phyloP scores from a whole-genome alignment of 2,797 vertebrate species.

The Vespertilio murinus region DNA sequence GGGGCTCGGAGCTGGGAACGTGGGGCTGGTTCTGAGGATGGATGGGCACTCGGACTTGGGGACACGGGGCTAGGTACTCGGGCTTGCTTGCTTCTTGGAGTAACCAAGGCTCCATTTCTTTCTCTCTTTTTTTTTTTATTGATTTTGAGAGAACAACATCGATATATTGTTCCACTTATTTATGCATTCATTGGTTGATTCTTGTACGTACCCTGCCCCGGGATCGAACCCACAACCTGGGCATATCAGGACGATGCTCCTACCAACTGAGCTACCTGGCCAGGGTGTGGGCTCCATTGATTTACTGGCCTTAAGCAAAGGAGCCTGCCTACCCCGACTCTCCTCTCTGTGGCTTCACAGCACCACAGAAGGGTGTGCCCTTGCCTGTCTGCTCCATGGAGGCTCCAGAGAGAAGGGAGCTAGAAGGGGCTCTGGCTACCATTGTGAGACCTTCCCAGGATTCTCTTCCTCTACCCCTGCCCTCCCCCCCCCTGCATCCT shows the following conservation, averaged over 20 bases:
- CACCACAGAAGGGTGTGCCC: not conserved
- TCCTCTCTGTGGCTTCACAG: not conserved
- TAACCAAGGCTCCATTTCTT: not conserved
- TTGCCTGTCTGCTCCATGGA: not conserved
- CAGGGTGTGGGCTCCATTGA: not conserved
- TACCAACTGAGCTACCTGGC: not conserved
- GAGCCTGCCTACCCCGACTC: not conserved
- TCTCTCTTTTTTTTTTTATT: not conserved
- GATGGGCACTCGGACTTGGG: not conserved
- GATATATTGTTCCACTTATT: not conserved
- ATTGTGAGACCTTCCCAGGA: not conserved
- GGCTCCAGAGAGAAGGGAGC: conserved; percentile 8
- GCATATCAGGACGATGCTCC: not conserved
- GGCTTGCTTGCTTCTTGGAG: not conserved
- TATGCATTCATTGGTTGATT: not conserved
- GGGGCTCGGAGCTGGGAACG: not conserved
- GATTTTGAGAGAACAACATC: not conserved
- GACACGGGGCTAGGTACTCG: not conserved
- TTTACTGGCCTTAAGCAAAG: not conserved
- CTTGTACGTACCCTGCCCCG: not conserved
- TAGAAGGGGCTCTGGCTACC: not conserved
- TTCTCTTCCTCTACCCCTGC: not conserved
- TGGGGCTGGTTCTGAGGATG: not conserved
- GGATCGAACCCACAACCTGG: not conserved
- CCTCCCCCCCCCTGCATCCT: too few species aligned